Evolutionary conservation across 1,140 invertebrate species (phyloP), one percentile per base, ranked within the genome.

Genomic region (Acromyrmex heyeri): DNA sequence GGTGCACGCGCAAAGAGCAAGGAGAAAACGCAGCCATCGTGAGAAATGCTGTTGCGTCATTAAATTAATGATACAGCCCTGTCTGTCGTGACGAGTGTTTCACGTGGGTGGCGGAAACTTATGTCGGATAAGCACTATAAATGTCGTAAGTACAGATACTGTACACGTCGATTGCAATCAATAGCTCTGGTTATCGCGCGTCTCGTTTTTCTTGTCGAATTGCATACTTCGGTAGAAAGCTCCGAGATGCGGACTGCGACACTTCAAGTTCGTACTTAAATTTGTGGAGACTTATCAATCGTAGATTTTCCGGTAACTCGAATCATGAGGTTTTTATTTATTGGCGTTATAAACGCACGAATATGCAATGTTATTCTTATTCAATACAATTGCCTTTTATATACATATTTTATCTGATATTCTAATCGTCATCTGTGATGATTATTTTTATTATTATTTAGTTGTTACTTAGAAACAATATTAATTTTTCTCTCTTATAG

Each of bases 1-100:
- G 59, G 55, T 61, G 86, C 79, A 86, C 88, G 76, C 88, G 61
- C 48, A 90, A 90, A 90, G 85, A 87, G 87, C 16, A 30, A 27
- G 77, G 75, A 77, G 85, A 59, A 57, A 79, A 67, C 70, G 44
- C 57, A 6, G 44, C 24, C 48, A 27, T 70, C 48, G 62, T 3
- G 62, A 65, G 62, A 82, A 76, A 34, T 62, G 65, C 86, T 27
- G 14, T 59, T 18, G 30, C 21, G 30, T 12, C 67, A 73, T 27
- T 48, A 70, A 88, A 79, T 78, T 90, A 90, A 75, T 77, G 83
- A 86, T 55, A 57, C 69, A 50, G 48, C 55, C 57, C 87, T 81
- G 67, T 86, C 87, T 77, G 70, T 72, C 76, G 61, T 76, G 88
- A 88, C 48, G 57, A 59, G 8, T 55, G 30, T 67, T 53, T 55